Base-by-base conservation (phyloP, 1,140 invertebrate species). In the Solenopsis fugax region DNA sequence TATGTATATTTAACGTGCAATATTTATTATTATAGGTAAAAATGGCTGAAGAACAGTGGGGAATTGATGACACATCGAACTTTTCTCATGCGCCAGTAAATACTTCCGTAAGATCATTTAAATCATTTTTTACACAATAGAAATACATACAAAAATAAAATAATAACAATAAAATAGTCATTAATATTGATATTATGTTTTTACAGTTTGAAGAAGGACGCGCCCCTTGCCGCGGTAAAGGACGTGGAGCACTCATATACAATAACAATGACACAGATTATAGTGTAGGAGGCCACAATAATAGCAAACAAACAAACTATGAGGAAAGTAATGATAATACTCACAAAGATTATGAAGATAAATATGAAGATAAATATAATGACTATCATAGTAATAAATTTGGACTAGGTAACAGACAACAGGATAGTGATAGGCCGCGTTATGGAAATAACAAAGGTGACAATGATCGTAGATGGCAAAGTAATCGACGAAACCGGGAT, bases 211-310 rank as follows among this genome's bases (percentile, higher is more conserved):
- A 89, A 0, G 89, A 91, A 48, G 78, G 81, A 54, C 85, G 67
- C 34, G 93, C 93, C 6, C 87, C 18, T 87, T 54, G 88, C 58
- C 93, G 87, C 48, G 89, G 93, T 9, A 91, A 89, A 71, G 94
- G 94, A 16, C 87, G 94, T 56, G 93, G 93, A 0, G 92, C 64
- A 48, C 81, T 86, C 56, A 0, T 81, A 1, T 81, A 75, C 0
- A 80, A 87, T 1, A 88, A 92, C 52, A 45, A 80, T 0, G 72
- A 90, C 24, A 87, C 21, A 54, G 18, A 60, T 56, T n/a, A 4
- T 18, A 4, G 56, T 37, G 41, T 78, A 3, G 69, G 81, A 37
- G 13, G 85, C 1, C 37, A 64, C 10, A 41, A 41, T 62, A 29
- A 65, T n/a, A 34, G 52, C 16, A 67, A 58, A 62, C 24, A 41